A percentile compares a stretch with the other conserved stretches of the same genome.
These are phyloP conservation scores for Scaptomyza hsui DNA, from an alignment of 1,140 invertebrate species.

Conservation along the genomic window DNA sequence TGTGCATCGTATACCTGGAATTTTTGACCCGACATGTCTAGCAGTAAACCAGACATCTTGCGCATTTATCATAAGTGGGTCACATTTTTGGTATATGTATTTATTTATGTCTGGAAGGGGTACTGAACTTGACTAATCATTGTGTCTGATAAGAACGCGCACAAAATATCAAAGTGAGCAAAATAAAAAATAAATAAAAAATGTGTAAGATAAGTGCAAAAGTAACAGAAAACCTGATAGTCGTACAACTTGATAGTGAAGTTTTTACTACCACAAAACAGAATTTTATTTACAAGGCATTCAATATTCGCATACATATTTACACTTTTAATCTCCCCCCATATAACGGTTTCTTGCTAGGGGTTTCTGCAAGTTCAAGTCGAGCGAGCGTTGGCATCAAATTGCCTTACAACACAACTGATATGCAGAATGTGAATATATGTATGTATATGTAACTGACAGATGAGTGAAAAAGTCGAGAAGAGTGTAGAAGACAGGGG, in stretches of 20 bases:
- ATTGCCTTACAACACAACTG: constrained; percentile 22
- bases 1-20: neutral
- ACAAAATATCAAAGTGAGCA: neutral
- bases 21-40: neutral
- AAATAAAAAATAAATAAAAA: neutral
- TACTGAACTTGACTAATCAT: constrained; percentile 2
- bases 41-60: neutral
- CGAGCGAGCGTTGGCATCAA: constrained; percentile 30
- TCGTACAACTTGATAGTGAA: too few relatives aligned
- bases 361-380: constrained; percentile 6
- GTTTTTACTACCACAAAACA: too few relatives aligned
- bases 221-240: too few relatives aligned
- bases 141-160: constrained; percentile 37
- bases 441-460: too few relatives aligned
- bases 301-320: too few relatives aligned
- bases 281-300: too few relatives aligned
- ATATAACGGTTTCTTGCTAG: neutral
- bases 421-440: neutral
- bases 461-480: too few relatives aligned
- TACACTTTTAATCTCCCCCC: too few relatives aligned
- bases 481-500: too few relatives aligned
- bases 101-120: neutral
- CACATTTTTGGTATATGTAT: constrained; percentile 2
- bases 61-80: constrained; percentile 17
- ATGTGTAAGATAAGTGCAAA: neutral